These are phyloP conservation scores for Chaetorhynchus papuensis DNA, from an alignment of 2,113 vertebrate species.

Conservation along the genomic window DNA sequence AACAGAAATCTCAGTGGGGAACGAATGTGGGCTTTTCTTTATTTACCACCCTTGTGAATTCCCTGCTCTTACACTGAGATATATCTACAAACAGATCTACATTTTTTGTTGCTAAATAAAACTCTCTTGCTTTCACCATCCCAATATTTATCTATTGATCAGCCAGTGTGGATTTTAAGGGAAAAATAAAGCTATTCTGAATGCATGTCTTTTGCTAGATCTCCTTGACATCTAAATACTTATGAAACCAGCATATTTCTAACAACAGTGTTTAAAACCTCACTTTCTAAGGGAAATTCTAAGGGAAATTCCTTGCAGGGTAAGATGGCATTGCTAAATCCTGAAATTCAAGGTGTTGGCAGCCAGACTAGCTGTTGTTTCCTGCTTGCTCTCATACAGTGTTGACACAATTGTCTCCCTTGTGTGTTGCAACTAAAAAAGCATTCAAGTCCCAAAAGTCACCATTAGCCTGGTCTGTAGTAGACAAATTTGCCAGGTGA, in stretches of 20 bases:
- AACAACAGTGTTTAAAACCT: not conserved
- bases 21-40: not conserved
- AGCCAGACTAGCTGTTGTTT: not conserved
- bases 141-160: not conserved
- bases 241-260: not conserved
- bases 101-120: not conserved
- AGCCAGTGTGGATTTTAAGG: not conserved
- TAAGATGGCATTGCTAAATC: not conserved
- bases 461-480: not conserved
- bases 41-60: not conserved
- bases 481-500: not conserved
- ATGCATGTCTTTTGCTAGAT: not conserved
- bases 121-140: not conserved
- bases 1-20: not conserved
- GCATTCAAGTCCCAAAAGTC: not conserved
- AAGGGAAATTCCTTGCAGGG: not conserved
- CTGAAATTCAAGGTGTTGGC: not conserved
- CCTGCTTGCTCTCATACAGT: not conserved
- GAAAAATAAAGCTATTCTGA: not conserved
- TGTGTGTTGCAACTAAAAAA: not conserved
- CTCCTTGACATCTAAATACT: not conserved
- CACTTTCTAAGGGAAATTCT: not conserved
- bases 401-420: not conserved
- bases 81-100: not conserved
- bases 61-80: not conserved